Evolutionary conservation across 2,888 invertebrate species (phyloP).

Genomic region (Philonicus albiceps): DNA sequence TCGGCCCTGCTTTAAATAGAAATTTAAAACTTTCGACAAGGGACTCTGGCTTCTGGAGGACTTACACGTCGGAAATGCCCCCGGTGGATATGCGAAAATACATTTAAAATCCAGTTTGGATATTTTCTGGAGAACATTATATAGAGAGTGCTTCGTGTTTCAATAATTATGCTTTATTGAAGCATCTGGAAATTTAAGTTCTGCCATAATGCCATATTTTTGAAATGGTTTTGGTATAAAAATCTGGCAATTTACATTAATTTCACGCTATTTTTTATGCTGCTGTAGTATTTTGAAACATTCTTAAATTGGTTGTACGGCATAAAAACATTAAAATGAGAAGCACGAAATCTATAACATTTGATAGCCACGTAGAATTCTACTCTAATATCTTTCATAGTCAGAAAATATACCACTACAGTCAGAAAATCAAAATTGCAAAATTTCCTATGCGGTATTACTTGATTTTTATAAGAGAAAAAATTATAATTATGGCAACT

Average conservation of each 20-base stretch:
- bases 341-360: neutral
- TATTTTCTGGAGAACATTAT: neutral
- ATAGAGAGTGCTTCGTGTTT: neutral
- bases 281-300: neutral
- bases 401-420: too few species aligned
- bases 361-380: neutral
- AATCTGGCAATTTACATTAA: neutral
- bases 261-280: neutral
- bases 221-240: neutral
- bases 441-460: too few species aligned
- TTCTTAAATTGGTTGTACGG: neutral
- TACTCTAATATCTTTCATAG: neutral
- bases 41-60: neutral
- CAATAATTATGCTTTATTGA: neutral
- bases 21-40: neutral
- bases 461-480: too few species aligned
- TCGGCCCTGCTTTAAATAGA: constrained; percentile 5
- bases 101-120: neutral
- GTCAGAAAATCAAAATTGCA: too few species aligned
- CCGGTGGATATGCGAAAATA: neutral
- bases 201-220: neutral
- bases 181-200: neutral
- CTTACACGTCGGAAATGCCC: neutral
- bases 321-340: neutral
- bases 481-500: too few species aligned